These are phyloP conservation scores for Stichopus chloronotus DNA, from an alignment of 35 echinoderm and acorn worm genomes.

Conservation along the genomic window DNA sequence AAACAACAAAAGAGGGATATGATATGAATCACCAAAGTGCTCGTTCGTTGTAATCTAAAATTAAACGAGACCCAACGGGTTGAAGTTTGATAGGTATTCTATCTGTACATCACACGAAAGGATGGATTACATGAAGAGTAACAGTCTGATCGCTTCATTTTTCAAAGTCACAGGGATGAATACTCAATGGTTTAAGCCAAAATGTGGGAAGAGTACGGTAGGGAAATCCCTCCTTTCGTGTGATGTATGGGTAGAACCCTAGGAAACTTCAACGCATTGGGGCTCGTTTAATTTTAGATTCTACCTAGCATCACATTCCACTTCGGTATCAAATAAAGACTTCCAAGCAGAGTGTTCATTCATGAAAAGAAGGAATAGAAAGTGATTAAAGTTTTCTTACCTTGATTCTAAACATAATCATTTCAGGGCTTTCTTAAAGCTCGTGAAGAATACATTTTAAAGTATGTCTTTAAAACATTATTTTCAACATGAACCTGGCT, in stretches of 20 bases:
- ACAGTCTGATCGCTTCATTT: conserved; percentile 47
- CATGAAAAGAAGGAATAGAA: neutral
- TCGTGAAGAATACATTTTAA: neutral
- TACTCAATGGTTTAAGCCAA: conserved; percentile 13
- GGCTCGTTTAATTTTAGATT: conserved; percentile 20
- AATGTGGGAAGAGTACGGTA: neutral
- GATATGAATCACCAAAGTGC: neutral
- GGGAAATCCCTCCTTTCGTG: conserved; percentile 9
- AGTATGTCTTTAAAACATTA: neutral
- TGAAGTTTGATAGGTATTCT: conserved; percentile 7
- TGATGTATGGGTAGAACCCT: neutral
- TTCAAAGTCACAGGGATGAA: conserved; percentile 38
- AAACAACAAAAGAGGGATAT: neutral
- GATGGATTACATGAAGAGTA: conserved; percentile 24
- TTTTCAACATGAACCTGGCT: neutral
- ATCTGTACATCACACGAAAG: conserved; percentile 19
- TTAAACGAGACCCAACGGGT: neutral
- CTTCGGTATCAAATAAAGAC: conserved; percentile 20
- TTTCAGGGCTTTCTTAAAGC: conserved; percentile 13
- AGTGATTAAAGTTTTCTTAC: neutral
- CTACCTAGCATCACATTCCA: conserved; percentile 7
- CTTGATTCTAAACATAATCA: neutral
- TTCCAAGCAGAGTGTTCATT: conserved; percentile 59
- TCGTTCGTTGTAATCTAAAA: neutral
- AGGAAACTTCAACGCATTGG: neutral